Percentiles rank a stretch among this genome's conserved stretches.
phyloP scores from a whole-genome alignment of 2,797 vertebrate genomes.

The Phaenicophaeus curvirostris region DNA sequence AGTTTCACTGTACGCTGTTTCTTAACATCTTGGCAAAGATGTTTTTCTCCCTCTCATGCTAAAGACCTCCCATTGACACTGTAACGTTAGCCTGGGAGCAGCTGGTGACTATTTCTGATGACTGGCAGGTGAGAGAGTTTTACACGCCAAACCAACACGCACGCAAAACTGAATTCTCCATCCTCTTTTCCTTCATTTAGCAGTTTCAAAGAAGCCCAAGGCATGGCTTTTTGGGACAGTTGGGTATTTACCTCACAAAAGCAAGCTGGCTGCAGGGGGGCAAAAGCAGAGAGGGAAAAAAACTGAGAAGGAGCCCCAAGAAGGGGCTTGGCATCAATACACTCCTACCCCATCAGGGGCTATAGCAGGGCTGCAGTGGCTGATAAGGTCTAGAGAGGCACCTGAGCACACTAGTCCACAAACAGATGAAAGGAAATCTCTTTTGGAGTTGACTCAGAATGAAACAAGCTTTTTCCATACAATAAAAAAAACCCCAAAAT shows the following conservation, averaged over 20 bases:
- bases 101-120: constrained; percentile 57
- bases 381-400: neutral
- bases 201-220: neutral
- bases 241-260: neutral
- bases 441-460: neutral
- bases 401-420: neutral
- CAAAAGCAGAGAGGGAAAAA: neutral
- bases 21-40: constrained; percentile 33
- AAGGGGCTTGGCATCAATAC: neutral
- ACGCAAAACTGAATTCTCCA: neutral
- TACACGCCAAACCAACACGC: neutral
- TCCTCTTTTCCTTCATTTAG: neutral
- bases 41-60: constrained; percentile 19
- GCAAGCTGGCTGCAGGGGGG: neutral
- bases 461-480: neutral
- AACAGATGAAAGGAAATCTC: neutral
- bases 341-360: neutral
- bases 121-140: constrained; percentile 56
- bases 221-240: neutral
- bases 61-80: constrained; percentile 59
- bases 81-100: constrained; percentile 57
- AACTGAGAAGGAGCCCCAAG: too few species aligned
- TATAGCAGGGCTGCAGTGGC: neutral
- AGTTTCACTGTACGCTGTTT: constrained; percentile 59
- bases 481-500: neutral